Conservation (phyloP, 2,113 vertebrate genomes). For the Castor canadensis region DNA sequence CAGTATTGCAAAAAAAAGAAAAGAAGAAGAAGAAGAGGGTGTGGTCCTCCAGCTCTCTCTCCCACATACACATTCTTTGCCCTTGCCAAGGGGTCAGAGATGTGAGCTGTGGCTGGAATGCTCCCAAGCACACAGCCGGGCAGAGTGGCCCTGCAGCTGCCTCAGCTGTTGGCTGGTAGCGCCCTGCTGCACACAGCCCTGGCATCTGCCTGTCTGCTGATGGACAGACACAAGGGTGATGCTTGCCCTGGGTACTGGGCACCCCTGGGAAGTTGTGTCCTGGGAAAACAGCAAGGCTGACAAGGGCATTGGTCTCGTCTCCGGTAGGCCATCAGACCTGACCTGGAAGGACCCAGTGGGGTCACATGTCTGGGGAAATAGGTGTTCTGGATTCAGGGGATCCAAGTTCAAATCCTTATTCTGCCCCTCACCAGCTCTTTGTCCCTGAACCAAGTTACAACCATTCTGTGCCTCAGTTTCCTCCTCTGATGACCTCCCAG, state of each 20-base stretch:
- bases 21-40: too few species aligned
- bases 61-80: too few species aligned
- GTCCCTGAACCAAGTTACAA: not conserved
- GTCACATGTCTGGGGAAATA: fast-evolving
- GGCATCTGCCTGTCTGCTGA: not conserved
- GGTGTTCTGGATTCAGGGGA: not conserved
- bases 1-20: too few species aligned
- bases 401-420: not conserved
- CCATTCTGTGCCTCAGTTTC: not conserved
- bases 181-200: not conserved
- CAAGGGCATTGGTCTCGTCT: not conserved
- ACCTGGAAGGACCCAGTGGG: not conserved
- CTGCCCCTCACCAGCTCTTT: not conserved
- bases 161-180: not conserved
- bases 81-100: too few species aligned
- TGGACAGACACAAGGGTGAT: not conserved
- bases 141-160: not conserved
- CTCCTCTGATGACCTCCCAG: not conserved
- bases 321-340: fast-evolving
- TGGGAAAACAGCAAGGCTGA: not conserved
- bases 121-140: not conserved
- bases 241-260: not conserved
- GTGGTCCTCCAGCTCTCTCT: too few species aligned
- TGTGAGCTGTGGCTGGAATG: too few species aligned
- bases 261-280: not conserved